phyloP scores from a whole-genome alignment of 30 jellyfish, hydroid and myxozoan species.

The Phacellophora camtschatica region DNA sequence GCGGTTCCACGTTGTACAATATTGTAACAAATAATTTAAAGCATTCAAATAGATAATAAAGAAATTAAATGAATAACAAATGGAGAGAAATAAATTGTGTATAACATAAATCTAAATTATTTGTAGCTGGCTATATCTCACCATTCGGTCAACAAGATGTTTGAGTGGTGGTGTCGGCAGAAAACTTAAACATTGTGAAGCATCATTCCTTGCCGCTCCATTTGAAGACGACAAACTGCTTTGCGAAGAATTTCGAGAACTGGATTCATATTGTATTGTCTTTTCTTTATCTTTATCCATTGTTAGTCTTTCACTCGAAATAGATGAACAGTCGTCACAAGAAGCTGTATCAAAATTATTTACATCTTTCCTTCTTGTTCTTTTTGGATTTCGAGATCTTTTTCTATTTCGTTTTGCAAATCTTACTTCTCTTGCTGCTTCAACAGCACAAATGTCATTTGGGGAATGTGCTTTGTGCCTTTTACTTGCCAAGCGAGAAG shows the following conservation, averaged over 20 bases:
- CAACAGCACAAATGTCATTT: background rate
- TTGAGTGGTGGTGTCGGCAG: conserved; percentile 66
- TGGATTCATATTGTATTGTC: background rate
- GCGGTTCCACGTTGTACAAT: no score
- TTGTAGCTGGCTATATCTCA: no score
- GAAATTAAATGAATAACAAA: no score
- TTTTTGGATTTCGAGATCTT: background rate
- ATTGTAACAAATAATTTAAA: no score
- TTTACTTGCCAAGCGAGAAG: conserved; percentile 15
- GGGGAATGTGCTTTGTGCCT: background rate
- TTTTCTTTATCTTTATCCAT: background rate
- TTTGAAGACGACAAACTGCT: background rate
- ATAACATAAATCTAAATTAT: no score
- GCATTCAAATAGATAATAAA: no score
- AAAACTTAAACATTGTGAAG: conserved; percentile 1
- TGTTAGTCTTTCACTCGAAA: background rate
- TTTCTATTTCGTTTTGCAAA: conserved; percentile 10
- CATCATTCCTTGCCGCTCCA: background rate
- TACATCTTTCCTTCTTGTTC: background rate
- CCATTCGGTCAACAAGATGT: conserved; percentile 58
- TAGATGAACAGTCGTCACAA: background rate
- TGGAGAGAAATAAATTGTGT: no score
- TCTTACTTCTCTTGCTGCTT: background rate
- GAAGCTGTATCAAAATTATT: background rate
- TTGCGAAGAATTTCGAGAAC: background rate